These are phyloP conservation scores for Drosophila setifemur DNA, from an alignment of 1,140 invertebrate genomes.

Conservation along the genomic window DNA sequence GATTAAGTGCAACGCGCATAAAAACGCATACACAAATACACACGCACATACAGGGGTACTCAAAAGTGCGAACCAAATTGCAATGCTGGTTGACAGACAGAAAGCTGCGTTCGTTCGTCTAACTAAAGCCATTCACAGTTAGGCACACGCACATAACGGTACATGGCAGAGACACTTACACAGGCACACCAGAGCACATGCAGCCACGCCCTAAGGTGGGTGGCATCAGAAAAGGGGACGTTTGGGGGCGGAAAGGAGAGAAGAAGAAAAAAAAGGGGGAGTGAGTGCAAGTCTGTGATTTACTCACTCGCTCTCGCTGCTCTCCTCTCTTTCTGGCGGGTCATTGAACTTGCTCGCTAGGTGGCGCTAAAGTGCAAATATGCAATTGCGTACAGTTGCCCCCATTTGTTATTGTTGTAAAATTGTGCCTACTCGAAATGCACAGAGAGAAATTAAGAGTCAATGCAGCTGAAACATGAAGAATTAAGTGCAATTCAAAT, in stretches of 20 bases:
- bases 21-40: background rate
- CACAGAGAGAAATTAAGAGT: conserved; percentile 3
- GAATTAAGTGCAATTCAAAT: no score
- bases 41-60: background rate
- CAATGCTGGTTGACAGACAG: conserved; percentile 13
- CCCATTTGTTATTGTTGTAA: conserved; percentile 38
- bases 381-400: conserved; percentile 71
- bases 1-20: background rate
- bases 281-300: conserved; percentile 71
- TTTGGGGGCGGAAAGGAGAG: no score
- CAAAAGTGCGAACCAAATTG: conserved; percentile 27
- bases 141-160: conserved; percentile 42
- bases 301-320: conserved; percentile 42
- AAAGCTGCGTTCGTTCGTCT: conserved; percentile 7
- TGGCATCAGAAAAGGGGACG: conserved; percentile 1
- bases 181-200: conserved; percentile 2
- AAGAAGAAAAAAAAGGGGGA: no score
- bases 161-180: conserved; percentile 13
- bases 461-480: no score
- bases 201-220: conserved; percentile 36
- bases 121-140: conserved; percentile 47
- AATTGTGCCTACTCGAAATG: conserved; percentile 5
- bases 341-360: conserved; percentile 74
- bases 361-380: conserved; percentile 73
- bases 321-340: conserved; percentile 35